Percentiles rank a stretch among this genome's conserved stretches.
These are phyloP conservation scores for Campopleginae sp. DNA, from an alignment of 2,888 invertebrate species.

Conservation along the genomic window DNA sequence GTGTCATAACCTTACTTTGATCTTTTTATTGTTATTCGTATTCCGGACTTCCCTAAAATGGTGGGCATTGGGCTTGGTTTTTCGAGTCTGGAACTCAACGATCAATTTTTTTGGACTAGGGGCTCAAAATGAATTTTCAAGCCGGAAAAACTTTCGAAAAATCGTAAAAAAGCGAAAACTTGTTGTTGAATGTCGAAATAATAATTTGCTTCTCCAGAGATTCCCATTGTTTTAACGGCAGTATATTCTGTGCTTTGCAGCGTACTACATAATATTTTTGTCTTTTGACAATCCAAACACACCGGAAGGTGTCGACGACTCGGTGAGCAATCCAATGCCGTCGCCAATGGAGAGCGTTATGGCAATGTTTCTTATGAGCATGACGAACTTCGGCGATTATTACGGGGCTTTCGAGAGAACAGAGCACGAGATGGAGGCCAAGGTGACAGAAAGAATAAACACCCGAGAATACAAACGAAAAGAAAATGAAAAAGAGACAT, in stretches of 20 bases:
- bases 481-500: neutral
- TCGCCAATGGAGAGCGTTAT: slow-evolving; percentile 97
- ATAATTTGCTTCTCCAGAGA: neutral
- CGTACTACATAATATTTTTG: slow-evolving; percentile 95
- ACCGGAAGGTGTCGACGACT: slow-evolving; percentile 93
- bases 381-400: slow-evolving; percentile 98
- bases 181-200: neutral
- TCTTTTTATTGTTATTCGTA: neutral
- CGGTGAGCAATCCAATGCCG: slow-evolving; percentile 93
- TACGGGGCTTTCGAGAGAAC: slow-evolving; percentile 96
- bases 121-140: neutral
- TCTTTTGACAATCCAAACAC: slow-evolving; percentile 94
- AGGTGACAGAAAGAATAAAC: slow-evolving; percentile 86
- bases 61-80: neutral
- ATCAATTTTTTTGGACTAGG: neutral
- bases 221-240: neutral
- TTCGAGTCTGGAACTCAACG: neutral
- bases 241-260: slow-evolving; percentile 84
- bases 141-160: neutral
- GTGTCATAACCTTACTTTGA: neutral
- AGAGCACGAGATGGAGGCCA: slow-evolving; percentile 94
- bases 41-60: neutral
- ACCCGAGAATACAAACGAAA: neutral
- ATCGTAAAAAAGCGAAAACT: neutral
- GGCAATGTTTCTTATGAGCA: slow-evolving; percentile 99